Evolutionary conservation across 2,113 vertebrate species (phyloP).

Genomic region (Leucosticte australis): DNA sequence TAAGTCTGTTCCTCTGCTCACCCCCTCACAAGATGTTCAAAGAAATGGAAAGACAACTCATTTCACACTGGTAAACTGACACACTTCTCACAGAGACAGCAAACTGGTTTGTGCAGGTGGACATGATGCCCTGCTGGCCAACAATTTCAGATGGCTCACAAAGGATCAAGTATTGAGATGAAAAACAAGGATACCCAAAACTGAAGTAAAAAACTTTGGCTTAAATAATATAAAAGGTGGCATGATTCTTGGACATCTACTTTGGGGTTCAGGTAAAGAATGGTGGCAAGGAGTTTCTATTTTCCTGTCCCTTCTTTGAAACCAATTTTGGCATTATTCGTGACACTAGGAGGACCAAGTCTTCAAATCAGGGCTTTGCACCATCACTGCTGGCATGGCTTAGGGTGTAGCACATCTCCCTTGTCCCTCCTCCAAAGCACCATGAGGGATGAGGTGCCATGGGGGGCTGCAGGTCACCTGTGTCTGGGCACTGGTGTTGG

Average conservation of each 20-base stretch:
- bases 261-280: background rate
- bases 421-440: background rate
- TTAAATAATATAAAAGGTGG: background rate
- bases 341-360: background rate
- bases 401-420: background rate
- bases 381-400: background rate
- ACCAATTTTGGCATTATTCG: background rate
- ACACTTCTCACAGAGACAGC: slow-evolving; percentile 6
- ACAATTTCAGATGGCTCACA: background rate
- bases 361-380: background rate
- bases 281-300: background rate
- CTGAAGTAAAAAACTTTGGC: background rate
- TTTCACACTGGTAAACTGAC: slow-evolving; percentile 40
- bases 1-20: slow-evolving; percentile 44
- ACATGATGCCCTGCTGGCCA: background rate
- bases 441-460: fast-evolving
- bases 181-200: background rate
- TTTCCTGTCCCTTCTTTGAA: background rate
- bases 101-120: slow-evolving; percentile 27
- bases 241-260: background rate
- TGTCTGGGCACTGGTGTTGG: background rate
- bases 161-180: background rate
- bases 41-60: slow-evolving; percentile 65
- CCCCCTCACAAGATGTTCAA: slow-evolving; percentile 65
- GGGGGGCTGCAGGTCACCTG: background rate